Percentiles rank a stretch among this genome's conserved stretches.
Conservation (phyloP, 1,140 invertebrate species). For the Magallana angulata region DNA sequence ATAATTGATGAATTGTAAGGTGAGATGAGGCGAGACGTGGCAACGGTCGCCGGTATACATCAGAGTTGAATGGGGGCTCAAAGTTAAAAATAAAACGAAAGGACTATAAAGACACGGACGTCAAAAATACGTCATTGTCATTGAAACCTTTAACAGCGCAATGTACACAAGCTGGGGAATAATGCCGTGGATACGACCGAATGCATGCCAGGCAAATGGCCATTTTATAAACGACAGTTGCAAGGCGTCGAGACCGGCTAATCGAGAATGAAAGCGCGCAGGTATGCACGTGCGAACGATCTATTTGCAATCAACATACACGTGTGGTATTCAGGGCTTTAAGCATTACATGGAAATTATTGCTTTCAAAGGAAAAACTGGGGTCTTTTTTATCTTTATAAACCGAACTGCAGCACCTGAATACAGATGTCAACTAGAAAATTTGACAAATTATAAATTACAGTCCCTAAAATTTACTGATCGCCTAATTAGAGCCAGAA, state of each 20-base stretch:
- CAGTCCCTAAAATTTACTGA: too few species aligned
- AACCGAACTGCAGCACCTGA: not conserved
- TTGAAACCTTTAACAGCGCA: not conserved
- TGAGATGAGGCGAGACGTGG: not conserved
- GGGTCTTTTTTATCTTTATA: not conserved
- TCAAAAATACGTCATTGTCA: constrained; percentile 27
- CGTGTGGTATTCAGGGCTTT: constrained; percentile 20
- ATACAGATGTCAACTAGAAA: constrained; percentile 14
- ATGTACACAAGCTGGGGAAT: not conserved
- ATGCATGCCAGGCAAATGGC: not conserved
- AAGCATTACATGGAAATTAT: constrained; percentile 38
- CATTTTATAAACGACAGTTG: constrained; percentile 33
- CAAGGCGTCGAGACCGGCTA: not conserved
- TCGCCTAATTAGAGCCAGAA: too few species aligned
- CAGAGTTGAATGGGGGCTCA: not conserved
- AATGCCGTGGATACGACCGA: not conserved
- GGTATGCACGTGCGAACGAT: constrained; percentile 23
- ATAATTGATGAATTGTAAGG: not conserved
- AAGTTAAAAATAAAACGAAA: not conserved
- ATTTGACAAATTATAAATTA: too few species aligned
- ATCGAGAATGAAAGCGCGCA: constrained; percentile 30
- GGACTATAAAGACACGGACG: not conserved
- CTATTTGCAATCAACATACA: constrained; percentile 25
- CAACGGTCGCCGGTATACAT: not conserved
- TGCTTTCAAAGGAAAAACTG: not conserved